phyloP scores from a whole-genome alignment of 2,888 invertebrate species.

The Cephus nigrinus region DNA sequence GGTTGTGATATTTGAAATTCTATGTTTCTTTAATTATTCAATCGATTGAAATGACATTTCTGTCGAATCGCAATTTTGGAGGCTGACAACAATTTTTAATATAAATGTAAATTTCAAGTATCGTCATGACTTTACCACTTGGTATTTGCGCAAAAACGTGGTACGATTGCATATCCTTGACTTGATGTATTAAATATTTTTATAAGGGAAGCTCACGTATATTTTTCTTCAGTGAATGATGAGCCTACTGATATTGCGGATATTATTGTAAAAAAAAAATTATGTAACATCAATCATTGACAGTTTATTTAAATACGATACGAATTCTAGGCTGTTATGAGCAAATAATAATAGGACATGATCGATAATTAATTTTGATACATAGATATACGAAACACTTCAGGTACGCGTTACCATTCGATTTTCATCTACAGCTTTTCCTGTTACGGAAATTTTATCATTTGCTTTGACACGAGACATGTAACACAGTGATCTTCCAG shows the following conservation, averaged over 20 bases:
- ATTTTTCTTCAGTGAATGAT: not conserved
- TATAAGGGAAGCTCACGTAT: not conserved
- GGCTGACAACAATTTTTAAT: not conserved
- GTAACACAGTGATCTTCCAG: not conserved
- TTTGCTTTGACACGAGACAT: not conserved
- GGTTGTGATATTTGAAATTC: not conserved
- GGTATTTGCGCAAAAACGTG: not conserved
- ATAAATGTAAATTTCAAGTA: not conserved
- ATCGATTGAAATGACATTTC: not conserved
- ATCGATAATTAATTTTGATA: not conserved
- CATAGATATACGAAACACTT: not conserved
- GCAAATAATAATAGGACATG: not conserved
- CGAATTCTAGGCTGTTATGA: not conserved
- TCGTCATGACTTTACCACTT: not conserved
- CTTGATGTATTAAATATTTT: not conserved
- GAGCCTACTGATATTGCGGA: not conserved
- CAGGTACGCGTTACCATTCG: not conserved
- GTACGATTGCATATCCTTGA: not conserved
- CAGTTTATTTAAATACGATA: not conserved
- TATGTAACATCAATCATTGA: not conserved
- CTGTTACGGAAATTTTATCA: not conserved
- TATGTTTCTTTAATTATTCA: not conserved
- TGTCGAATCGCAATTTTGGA: not conserved
- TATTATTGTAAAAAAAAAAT: not conserved
- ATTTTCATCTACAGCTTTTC: not conserved